Base-by-base conservation (phyloP, 2,797 vertebrate genomes). In the Morelia viridis region DNA sequence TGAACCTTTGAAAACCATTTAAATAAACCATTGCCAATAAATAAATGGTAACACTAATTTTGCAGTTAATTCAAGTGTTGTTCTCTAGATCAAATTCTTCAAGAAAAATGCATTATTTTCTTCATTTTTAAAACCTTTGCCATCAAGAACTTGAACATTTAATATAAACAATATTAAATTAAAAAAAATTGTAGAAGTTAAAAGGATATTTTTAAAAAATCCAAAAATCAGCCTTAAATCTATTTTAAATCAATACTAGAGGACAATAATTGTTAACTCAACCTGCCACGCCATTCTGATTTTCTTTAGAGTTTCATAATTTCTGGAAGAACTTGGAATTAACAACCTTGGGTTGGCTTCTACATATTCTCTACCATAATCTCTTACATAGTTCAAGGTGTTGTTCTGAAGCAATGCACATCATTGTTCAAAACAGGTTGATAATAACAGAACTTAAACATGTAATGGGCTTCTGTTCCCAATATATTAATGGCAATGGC, bases 191-290 rank as follows among this genome's bases (percentile, higher is more conserved):
- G 19, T 31, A 22, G 80, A 90, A 60, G 35, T 28, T 86, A 22
- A 60, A 28, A 24, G 71, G 28, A 31, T 15, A 22, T 50, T 26
- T 17, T 80, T 24, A n/a, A 31, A 87, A 87, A 80, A 13, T 83
- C 22, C 41, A 80, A 17, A 31, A 62, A 50, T 62, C 41, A 0
- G 10, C 0, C 0, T 68, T 71, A 65, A 57, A 76, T 53, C 0
- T 12, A 56, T 9, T 57, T 4, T 68, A 92, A 86, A 80, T 57
- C n/a, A 28, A 56, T 57, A 58, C 9, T 80, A 46, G 8, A 17
- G 7, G 0, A 0, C 41, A 2, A 80, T 57, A 12, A 89, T 31
- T 50, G 10, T 65, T 31, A 93, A 2, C 56, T 94, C 7, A 62
- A 5, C 2, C 92, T 58, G 84, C 2, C 53, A 76, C 53, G 19